phyloP scores from a whole-genome alignment of 2,113 vertebrate species.

The Crotalus helleri region DNA sequence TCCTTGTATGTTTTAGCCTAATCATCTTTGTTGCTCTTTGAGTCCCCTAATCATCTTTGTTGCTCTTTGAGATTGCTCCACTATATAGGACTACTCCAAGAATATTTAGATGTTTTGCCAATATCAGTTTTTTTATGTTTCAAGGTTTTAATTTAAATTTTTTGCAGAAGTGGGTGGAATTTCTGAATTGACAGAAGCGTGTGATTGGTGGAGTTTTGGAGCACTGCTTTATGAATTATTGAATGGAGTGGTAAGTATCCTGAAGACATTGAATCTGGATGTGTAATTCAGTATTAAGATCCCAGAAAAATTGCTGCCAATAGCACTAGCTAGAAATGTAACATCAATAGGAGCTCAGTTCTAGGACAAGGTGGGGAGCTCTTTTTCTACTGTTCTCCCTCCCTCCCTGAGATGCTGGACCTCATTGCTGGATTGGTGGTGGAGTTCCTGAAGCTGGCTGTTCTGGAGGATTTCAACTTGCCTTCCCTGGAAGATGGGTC shows the following conservation, averaged over 20 bases:
- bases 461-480: not conserved
- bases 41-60: no score
- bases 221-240: constrained; percentile 90
- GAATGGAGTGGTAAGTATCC: constrained; percentile 82
- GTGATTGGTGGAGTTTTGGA: constrained; percentile 98
- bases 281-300: not conserved
- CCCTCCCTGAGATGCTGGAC: not conserved
- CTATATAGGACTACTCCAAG: not conserved
- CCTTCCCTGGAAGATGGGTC: not conserved
- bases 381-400: not conserved
- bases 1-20: no score
- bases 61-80: no score
- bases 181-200: constrained; percentile 81
- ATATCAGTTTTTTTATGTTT: not conserved
- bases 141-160: constrained; percentile 9
- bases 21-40: no score
- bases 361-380: not conserved
- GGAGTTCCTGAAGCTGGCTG: not conserved
- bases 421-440: not conserved
- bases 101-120: rapidly evolving
- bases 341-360: not conserved
- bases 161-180: constrained; percentile 89
- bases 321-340: not conserved
- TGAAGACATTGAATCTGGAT: not conserved
- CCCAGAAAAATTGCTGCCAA: not conserved